These are phyloP conservation scores for Hirudinaria manillensis DNA, from an alignment of 2,888 invertebrate genomes.

Conservation along the genomic window DNA sequence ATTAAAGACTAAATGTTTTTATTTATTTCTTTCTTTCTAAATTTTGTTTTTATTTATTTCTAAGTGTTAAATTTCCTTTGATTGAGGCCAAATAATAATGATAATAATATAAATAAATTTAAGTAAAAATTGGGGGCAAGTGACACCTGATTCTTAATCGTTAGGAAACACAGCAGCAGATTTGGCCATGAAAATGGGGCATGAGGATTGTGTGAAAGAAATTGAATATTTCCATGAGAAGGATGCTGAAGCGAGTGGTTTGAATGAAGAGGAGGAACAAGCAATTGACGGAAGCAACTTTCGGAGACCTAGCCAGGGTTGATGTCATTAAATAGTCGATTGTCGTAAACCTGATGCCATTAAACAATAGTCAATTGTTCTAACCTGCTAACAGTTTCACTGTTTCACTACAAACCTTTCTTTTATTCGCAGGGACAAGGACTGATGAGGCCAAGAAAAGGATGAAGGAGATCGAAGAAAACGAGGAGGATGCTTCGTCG, in stretches of 20 bases:
- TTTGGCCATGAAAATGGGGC: conserved; percentile 22
- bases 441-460: not conserved
- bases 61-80: no score
- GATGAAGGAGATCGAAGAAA: not conserved
- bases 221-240: conserved; percentile 14
- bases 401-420: not conserved
- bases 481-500: conserved; percentile 1
- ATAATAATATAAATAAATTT: no score
- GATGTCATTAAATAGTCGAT: not conserved
- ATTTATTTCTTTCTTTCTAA: not conserved
- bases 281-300: not conserved
- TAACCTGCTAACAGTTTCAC: no score
- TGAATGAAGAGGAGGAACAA: not conserved
- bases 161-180: conserved; percentile 18
- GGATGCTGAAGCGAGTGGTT: not conserved
- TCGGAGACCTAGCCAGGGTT: not conserved
- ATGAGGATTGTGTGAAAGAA: conserved; percentile 18
- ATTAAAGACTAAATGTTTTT: not conserved
- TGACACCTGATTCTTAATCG: no score
- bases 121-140: no score
- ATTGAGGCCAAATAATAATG: no score
- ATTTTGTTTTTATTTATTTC: not conserved
- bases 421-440: not conserved
- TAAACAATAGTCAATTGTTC: not conserved
- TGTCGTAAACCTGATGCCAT: not conserved